A percentile compares a stretch with the other conserved stretches of the same genome.
phyloP scores from a whole-genome alignment of 2,113 vertebrate genomes.

The Malurus melanocephalus region DNA sequence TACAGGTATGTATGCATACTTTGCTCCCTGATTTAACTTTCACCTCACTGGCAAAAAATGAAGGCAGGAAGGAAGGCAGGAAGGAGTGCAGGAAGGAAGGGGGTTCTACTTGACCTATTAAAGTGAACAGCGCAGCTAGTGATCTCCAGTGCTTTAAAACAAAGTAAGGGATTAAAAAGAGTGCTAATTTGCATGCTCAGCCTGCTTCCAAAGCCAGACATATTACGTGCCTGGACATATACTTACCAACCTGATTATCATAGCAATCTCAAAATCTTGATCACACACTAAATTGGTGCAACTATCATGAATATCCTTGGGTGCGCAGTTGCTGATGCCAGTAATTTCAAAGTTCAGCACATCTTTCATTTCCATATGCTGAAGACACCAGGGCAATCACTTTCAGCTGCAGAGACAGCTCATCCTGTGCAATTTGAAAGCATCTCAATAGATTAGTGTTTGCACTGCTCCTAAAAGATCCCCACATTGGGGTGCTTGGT shows the following conservation, averaged over 20 bases:
- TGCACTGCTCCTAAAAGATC: neutral
- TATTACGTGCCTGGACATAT: slow-evolving; percentile 9
- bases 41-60: neutral
- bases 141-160: neutral
- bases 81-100: neutral
- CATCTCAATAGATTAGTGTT: neutral
- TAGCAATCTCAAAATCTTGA: slow-evolving; percentile 20
- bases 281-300: neutral
- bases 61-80: too few species aligned
- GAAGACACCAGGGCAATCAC: neutral
- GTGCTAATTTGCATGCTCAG: slow-evolving; percentile 12
- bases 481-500: neutral
- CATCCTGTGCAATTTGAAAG: neutral
- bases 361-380: neutral
- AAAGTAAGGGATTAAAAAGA: slow-evolving; percentile 10
- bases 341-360: neutral
- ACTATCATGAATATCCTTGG: neutral
- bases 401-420: neutral
- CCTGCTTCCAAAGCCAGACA: neutral
- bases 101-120: neutral
- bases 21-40: neutral
- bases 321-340: neutral
- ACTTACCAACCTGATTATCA: slow-evolving; percentile 17
- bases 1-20: neutral
- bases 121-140: neutral